Base-by-base conservation (phyloP, 2,888 invertebrate genomes). In the Drosophila mulleri region DNA sequence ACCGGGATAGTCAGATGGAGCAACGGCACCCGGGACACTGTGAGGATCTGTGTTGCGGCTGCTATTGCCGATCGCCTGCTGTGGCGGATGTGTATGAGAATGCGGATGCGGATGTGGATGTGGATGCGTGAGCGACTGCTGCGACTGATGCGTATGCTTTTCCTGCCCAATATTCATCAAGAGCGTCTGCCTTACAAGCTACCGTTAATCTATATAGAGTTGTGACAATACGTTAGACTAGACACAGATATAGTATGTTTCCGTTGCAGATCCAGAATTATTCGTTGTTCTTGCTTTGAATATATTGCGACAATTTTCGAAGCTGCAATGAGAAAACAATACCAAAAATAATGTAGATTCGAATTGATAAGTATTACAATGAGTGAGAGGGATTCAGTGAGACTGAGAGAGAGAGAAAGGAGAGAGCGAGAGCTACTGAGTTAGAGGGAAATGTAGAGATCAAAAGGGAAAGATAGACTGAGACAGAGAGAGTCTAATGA, bases 141-240 rank as follows among this genome's bases (percentile, higher is more conserved):
- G 85, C 70, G 75, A 72, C 47, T 71, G 83, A 68, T 83, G 82
- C 75, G 74, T 53, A 65, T 67, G 75, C 77, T 86, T 83, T 75
- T 91, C 91, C 82, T 88, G 91, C 66, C 91, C 90, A 91, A 91
- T 91, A 91, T 90, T 91, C 91, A 91, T 91, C 86, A 91, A 91
- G 89, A 80, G 72, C 61, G 47, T 20, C 67, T 80, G 83, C 77
- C 83, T 89, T 82, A 80, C 68, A 50, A 79, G 61, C 72, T 71
- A 73, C 65, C 48, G 44, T 71, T 66, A 72, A 67, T 69, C 61
- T 65, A 45, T 61, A 35, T 59, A 50, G 62, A 56, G 53, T 64
- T 70, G 39, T 74, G 70, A 75, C 77, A 45, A 75, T 67, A 16
- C 67, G 52, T 64, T 74, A 72, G 91, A 91, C 91, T 90, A 91